phyloP scores from a whole-genome alignment of 2,888 invertebrate genomes.

The Callinectes sapidus region DNA sequence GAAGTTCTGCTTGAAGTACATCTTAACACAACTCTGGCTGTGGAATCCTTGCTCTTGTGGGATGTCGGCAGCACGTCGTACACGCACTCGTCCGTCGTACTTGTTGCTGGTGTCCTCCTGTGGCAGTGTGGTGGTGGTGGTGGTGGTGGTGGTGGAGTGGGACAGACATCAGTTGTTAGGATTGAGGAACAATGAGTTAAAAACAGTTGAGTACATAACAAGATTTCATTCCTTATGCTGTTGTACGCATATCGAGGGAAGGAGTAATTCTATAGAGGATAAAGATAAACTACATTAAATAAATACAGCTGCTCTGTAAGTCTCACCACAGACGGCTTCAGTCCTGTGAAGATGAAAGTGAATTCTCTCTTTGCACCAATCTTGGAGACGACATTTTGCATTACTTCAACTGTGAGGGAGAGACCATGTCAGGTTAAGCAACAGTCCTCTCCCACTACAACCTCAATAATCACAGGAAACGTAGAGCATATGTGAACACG shows the following conservation, averaged over 20 bases:
- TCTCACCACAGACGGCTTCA: constrained; percentile 66
- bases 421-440: not conserved
- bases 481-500: not conserved
- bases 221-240: not conserved
- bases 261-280: not conserved
- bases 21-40: not conserved
- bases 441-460: not conserved
- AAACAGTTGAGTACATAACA: not conserved
- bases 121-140: not conserved
- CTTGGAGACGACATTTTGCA: constrained; percentile 67
- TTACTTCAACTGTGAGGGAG: constrained; percentile 65
- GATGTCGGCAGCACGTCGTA: not conserved
- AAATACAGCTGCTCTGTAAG: not conserved
- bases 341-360: constrained; percentile 66
- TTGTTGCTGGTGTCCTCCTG: constrained; percentile 6
- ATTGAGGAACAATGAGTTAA: not conserved
- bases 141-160: not conserved
- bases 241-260: not conserved
- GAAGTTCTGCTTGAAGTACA: constrained; percentile 32
- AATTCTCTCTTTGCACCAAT: constrained; percentile 62
- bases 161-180: not conserved
- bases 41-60: not conserved
- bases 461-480: not conserved
- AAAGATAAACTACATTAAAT: not conserved
- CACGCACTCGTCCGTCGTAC: not conserved